A percentile compares a stretch with the other conserved stretches of the same genome.
These are phyloP conservation scores for Fregata magnificens DNA, from an alignment of 2,113 vertebrate genomes.

Conservation along the genomic window DNA sequence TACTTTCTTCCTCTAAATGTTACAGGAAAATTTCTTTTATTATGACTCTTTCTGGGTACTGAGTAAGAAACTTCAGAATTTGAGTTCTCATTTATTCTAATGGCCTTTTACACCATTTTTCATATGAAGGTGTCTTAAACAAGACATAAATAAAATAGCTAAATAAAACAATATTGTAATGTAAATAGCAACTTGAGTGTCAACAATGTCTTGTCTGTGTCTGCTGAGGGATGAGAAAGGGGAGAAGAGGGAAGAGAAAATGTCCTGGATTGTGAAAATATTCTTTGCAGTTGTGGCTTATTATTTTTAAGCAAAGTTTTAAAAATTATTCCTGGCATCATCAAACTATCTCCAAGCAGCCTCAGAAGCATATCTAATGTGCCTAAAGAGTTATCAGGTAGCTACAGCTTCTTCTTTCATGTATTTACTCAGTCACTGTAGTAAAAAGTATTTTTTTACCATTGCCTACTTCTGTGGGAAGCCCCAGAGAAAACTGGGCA, in stretches of 20 bases:
- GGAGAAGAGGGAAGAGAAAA: not conserved
- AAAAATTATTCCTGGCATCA: not conserved
- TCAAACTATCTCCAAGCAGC: not conserved
- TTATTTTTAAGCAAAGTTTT: not conserved
- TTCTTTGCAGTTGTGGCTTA: not conserved
- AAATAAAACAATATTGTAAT: not conserved
- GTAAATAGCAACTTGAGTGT: not conserved
- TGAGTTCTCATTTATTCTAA: not conserved
- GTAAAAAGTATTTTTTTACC: not conserved
- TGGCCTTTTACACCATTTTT: not conserved
- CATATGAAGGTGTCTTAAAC: not conserved
- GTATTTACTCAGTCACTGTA: not conserved
- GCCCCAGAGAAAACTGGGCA: not conserved
- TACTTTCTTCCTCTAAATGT: not conserved
- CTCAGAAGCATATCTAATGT: not conserved
- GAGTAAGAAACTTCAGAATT: not conserved
- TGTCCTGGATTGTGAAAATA: not conserved
- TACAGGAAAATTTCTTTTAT: not conserved
- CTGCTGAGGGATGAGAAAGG: not conserved
- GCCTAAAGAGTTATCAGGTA: not conserved
- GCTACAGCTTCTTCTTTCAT: not conserved
- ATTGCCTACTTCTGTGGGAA: not conserved
- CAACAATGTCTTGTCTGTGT: accelerated
- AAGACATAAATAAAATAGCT: not conserved
- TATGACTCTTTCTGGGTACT: not conserved